Percentiles rank a stretch among this genome's conserved stretches.
phyloP scores from a whole-genome alignment of 2,888 invertebrate species.

The Drosophila hawaiiensis region DNA sequence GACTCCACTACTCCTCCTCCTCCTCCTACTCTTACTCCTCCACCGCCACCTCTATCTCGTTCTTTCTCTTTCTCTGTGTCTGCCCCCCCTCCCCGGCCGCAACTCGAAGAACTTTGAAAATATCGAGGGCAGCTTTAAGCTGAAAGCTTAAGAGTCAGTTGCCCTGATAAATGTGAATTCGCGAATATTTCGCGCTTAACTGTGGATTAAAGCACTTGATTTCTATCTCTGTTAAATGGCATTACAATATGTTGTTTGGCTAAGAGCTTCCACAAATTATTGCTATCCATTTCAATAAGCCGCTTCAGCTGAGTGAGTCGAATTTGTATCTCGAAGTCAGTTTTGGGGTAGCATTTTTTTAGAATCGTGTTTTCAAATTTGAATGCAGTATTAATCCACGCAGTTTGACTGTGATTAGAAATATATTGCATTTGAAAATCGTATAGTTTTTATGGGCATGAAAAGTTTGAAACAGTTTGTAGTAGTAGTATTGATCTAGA shows the following conservation, averaged over 20 bases:
- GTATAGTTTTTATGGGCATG: no score
- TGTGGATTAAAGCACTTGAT: conserved; percentile 22
- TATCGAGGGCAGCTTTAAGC: conserved; percentile 53
- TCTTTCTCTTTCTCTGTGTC: background rate
- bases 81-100: background rate
- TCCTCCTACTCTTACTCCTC: no score
- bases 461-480: background rate
- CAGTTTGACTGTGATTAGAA: no score
- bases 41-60: background rate
- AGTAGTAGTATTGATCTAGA: background rate
- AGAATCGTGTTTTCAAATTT: no score
- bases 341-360: no score
- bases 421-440: no score
- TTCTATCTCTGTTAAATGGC: background rate
- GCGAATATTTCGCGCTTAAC: conserved; percentile 21
- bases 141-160: conserved; percentile 31
- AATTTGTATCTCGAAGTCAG: background rate
- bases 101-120: conserved; percentile 44
- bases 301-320: background rate
- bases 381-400: no score
- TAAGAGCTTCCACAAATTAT: background rate
- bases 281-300: background rate
- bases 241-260: conserved; percentile 2
- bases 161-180: conserved; percentile 40
- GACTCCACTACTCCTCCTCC: conserved; percentile 15